A percentile compares a stretch with the other conserved stretches of the same genome.
These are phyloP conservation scores for Acronicta aceris DNA, from an alignment of 2,888 invertebrate species.

Conservation along the genomic window DNA sequence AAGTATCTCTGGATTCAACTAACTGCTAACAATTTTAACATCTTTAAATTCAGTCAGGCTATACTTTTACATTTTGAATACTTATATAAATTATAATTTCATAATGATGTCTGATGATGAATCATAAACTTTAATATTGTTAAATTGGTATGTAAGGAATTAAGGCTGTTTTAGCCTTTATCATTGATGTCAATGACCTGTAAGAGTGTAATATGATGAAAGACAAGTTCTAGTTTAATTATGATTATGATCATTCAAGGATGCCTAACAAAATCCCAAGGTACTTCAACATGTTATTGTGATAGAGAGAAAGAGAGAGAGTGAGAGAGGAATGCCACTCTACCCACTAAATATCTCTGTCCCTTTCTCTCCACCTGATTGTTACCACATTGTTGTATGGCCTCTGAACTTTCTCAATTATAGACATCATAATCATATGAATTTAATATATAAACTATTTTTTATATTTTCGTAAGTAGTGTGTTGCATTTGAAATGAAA, in stretches of 20 bases:
- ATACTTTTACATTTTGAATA: slow-evolving; percentile 1
- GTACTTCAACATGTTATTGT: no score
- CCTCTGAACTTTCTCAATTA: no score
- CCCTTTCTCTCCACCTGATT: no score
- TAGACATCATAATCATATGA: no score
- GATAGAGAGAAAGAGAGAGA: no score
- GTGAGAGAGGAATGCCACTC: no score
- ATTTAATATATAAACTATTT: no score
- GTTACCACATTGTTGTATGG: no score
- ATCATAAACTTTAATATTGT: neutral
- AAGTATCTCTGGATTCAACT: neutral
- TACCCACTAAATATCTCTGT: no score
- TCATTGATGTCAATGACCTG: slow-evolving; percentile 35
- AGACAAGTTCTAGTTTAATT: slow-evolving; percentile 23
- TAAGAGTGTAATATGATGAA: slow-evolving; percentile 8
- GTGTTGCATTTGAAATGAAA: no score
- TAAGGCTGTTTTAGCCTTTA: slow-evolving; percentile 17
- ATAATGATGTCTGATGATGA: neutral
- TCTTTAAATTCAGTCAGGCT: neutral
- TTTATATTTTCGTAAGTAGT: no score
- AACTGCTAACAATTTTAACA: neutral
- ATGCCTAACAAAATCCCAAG: slow-evolving; percentile 14
- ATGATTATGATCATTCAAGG: slow-evolving; percentile 39
- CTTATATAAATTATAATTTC: neutral
- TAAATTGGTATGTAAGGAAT: neutral